Conservation (phyloP, 1,140 invertebrate species). For the Hypothenemus hampei region DNA sequence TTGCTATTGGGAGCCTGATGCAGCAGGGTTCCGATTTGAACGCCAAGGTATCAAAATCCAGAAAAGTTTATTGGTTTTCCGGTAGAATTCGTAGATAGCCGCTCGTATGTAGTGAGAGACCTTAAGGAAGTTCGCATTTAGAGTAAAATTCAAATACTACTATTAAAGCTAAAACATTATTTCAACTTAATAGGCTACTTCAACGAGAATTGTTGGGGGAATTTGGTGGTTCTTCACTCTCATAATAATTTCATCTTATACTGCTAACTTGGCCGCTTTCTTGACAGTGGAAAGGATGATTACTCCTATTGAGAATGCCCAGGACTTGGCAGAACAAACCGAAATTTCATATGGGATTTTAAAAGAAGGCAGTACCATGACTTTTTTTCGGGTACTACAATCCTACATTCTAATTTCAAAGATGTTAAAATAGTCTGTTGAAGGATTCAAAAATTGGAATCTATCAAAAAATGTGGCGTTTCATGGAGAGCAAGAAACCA, state of each 20-base stretch:
- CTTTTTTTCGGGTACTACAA: conserved; percentile 82
- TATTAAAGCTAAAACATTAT: no score
- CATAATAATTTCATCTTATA: conserved; percentile 97
- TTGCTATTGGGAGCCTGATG: conserved; percentile 90
- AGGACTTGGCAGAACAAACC: conserved; percentile 90
- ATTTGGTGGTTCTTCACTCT: conserved; percentile 99
- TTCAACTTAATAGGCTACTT: conserved; percentile 67
- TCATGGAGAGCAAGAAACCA: conserved; percentile 80
- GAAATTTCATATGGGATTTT: conserved; percentile 93
- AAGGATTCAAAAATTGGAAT: conserved; percentile 93
- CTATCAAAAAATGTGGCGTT: conserved; percentile 96
- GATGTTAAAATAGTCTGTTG: not conserved
- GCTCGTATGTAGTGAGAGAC: no score
- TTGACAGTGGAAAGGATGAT: conserved; percentile 95
- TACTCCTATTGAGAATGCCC: conserved; percentile 93
- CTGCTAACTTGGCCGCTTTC: conserved; percentile 94
- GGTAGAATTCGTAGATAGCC: no score
- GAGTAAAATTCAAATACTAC: no score
- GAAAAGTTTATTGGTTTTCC: no score
- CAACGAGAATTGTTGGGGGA: conserved; percentile 86
- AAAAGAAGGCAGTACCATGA: conserved; percentile 92
- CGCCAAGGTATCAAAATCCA: conserved; percentile 69
- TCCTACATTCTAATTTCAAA: not conserved
- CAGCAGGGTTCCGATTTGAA: conserved; percentile 88
- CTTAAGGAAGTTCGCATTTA: no score